Conservation (phyloP, 2,797 vertebrate species). For the Leptodon cayanensis region DNA sequence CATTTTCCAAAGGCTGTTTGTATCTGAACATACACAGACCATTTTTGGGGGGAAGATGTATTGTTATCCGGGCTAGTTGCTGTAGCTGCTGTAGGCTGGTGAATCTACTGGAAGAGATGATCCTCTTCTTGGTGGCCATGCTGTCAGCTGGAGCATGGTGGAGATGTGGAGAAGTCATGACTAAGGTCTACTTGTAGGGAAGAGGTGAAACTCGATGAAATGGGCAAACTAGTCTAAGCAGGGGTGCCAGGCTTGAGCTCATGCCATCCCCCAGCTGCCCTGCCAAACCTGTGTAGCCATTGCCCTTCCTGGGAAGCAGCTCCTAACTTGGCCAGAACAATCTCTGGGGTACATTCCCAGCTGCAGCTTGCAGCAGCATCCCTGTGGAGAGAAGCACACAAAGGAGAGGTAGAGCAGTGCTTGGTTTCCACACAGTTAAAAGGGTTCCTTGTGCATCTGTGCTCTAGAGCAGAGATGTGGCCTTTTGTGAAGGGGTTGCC, state of each 20-base stretch:
- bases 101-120: not conserved
- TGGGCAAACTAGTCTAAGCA: not conserved
- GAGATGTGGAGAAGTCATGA: not conserved
- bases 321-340: not conserved
- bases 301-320: not conserved
- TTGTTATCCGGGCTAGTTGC: not conserved
- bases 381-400: not conserved
- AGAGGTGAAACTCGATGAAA: not conserved
- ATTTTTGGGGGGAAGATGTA: rapidly evolving
- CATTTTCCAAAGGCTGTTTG: not conserved
- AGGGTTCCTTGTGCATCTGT: not conserved
- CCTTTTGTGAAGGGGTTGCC: not conserved
- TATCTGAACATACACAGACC: not conserved
- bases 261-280: not conserved
- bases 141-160: not conserved
- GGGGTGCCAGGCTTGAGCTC: not conserved
- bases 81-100: not conserved
- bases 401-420: not conserved
- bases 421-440: not conserved
- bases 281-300: not conserved
- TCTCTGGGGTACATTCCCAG: not conserved
- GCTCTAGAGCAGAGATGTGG: not conserved
- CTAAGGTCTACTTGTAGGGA: not conserved
- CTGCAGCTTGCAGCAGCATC: not conserved
- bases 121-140: not conserved